Evolutionary conservation across 2,113 vertebrate species (phyloP), one percentile per base, ranked within the genome.

Genomic region (Brachypodius melanocephalos): DNA sequence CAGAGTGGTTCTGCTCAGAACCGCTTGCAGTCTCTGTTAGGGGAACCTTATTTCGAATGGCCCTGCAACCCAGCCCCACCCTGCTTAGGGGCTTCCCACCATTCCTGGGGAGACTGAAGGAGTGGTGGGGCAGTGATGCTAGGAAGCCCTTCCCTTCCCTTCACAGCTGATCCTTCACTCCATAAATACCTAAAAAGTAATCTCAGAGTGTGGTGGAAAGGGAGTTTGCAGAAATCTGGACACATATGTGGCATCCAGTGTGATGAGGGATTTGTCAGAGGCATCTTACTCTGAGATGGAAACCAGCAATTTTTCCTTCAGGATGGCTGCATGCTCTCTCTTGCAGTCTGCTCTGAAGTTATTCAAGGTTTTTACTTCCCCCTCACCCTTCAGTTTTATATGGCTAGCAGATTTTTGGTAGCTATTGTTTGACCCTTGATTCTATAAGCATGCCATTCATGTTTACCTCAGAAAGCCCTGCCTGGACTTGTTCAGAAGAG

Each of bases 121-220:
- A 69, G 8, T 13, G 0, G 0, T 2, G 9, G n/a, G 12, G 5
- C 20, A 76, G 6, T 38, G 16, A 29, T 36, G 34, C 12, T 72
- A 34, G 21, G 6, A 65, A 80, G 17, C 5, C 5, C 5, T 36
- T 4, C 11, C 7, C 17, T 73, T 62, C 28, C 38, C 32, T 36
- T 18, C 65, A 40, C 51, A 63, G 14, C 22, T 54, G 34, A 55
- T 59, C 34, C 31, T 72, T 75, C 54, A 38, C 40, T 68, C 36
- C 45, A 32, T 22, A 82, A 42, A 59, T 10, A 4, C 25, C 36
- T 65, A 5, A 14, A 36, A 66, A 74, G 26, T 0, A 1, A 31
- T 40, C 24, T 43, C 8, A 54, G 42, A 24, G n/a, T 73, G 16
- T 43, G 14, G 21, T 42, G 38, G 76, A 62, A 86, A 85, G 51